Evolutionary conservation across 35 echinoderm and acorn worm genomes (phyloP).

Genomic region (Ophiothrix spiculata): DNA sequence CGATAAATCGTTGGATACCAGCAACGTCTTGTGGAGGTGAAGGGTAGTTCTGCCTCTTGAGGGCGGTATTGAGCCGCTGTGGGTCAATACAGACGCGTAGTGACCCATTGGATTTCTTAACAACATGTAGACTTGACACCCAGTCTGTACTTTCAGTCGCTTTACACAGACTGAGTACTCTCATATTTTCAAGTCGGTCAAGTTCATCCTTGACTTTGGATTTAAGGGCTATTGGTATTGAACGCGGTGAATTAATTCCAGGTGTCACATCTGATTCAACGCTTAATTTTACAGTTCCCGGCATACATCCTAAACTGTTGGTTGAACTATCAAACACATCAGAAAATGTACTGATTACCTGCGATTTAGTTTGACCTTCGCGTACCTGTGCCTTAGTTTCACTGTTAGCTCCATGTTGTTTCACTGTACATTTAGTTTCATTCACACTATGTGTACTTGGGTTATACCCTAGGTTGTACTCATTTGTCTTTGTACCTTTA

Average conservation of each 20-base stretch:
- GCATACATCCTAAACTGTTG: constrained; percentile 40
- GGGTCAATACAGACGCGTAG: constrained; percentile 54
- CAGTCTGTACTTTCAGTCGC: constrained; percentile 45
- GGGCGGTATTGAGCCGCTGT: constrained; percentile 40
- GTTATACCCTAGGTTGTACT: not conserved
- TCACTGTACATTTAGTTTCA: not conserved
- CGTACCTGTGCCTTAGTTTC: not conserved
- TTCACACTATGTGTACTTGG: not conserved
- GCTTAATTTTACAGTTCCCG: constrained; percentile 27
- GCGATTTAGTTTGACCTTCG: not conserved
- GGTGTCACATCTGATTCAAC: not conserved
- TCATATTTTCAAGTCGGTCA: constrained; percentile 37
- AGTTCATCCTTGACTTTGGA: constrained; percentile 51
- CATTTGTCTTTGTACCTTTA: not conserved
- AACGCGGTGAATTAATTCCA: constrained; percentile 34
- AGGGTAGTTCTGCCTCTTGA: constrained; percentile 31
- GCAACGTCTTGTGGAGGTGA: constrained; percentile 27
- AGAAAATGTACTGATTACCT: not conserved
- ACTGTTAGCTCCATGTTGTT: not conserved
- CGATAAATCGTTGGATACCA: constrained; percentile 52
- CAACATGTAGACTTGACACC: constrained; percentile 37
- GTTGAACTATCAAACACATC: constrained; percentile 15
- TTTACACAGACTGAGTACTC: constrained; percentile 38
- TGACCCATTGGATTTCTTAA: constrained; percentile 27
- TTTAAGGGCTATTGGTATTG: constrained; percentile 48